Base-by-base conservation (phyloP, 1,140 invertebrate genomes). In the Drusus annulatus region DNA sequence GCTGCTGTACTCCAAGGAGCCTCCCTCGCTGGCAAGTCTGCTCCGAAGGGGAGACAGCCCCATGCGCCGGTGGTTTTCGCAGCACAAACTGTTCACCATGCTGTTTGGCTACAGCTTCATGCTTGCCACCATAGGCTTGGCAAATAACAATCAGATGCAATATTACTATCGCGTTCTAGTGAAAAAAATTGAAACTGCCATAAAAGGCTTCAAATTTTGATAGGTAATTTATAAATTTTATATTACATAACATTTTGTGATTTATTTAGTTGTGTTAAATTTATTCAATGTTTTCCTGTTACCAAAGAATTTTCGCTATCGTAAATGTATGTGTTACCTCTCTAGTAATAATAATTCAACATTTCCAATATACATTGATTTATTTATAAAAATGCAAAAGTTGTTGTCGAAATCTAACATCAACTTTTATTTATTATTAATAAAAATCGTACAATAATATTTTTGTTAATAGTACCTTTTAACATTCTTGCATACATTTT, bases 1-100 rank as follows among this genome's bases (percentile, higher is more conserved):
- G 17, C 87, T 97, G 23, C 90, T 97, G 15, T 97, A 95, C 82
- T 92, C 91, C 65, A 90, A 91, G 86, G 87, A 90, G 36, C 31
- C n/a, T 0, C 25, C 60, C 50, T 15, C 78, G 65, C 75, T 75
- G 15, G 75, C 31, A n/a, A 80, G 36, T 21, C 36, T 45, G 36
- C 36, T 13, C 36, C 36, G 36, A 8, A 8, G 36, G 36, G 13
- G 36, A 45, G 36, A 45, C 36, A 13, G 87, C 65, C 86, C 87
- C 28, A 36, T 89, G 31, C 85, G 86, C 25, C 85, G 87, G 68
- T 90, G 88, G 88, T 71, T 89, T 2, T 84, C 86, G 19, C 84
- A 85, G 78, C 87, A 90, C 78, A 90, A 90, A 80, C 79, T 89
- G 28, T 85, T 90, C 76, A 88, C 87, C 10, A 87, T 89, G 81